Evolutionary conservation across 2,888 invertebrate species (phyloP), one percentile per base, ranked within the genome.

Genomic region (Lasioglossum malachurum): DNA sequence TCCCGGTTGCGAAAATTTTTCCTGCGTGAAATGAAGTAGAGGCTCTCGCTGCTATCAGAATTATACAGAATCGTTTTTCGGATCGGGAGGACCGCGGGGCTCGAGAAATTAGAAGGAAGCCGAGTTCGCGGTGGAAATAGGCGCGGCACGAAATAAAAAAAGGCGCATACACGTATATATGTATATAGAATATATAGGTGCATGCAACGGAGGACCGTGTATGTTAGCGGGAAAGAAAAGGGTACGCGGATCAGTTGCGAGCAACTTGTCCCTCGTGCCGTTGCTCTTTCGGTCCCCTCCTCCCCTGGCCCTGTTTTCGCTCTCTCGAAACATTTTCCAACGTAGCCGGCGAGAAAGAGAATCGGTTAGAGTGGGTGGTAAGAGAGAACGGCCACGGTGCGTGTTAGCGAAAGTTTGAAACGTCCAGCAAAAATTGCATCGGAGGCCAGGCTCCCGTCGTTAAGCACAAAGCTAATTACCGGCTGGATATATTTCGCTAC

Each of bases 391-490:
- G 57, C 80, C 57, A 41, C 75, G 76, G 78, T 73, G 90, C 82
- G 77, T 90, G 90, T 88, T 91, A 83, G 85, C 86, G 73, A 85
- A 91, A 91, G 91, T 91, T 91, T 85, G 81, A 84, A 91, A 92
- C 86, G 92, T 92, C 89, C 91, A 80, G 92, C 84, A 85, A 88
- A 90, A 92, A 91, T 88, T 82, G 90, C 87, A 90, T 88, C 80
- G 75, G 73, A 82, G 83, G 78, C 83, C 84, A 64, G 87, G 77
- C 86, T 77, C 82, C 88, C 86, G 74, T 72, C 81, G 81, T 81
- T 76, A 89, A 88, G 84, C 86, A 93, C 87, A 92, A 93, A 92
- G 93, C 90, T 92, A 93, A 93, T 93, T 92, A 93, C 88, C 87
- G 75, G 82, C 80, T 88, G 89, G 76, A 89, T 90, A 87, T 88